phyloP scores from a whole-genome alignment of 1,140 invertebrate species.

The Drosophila albomicans region DNA sequence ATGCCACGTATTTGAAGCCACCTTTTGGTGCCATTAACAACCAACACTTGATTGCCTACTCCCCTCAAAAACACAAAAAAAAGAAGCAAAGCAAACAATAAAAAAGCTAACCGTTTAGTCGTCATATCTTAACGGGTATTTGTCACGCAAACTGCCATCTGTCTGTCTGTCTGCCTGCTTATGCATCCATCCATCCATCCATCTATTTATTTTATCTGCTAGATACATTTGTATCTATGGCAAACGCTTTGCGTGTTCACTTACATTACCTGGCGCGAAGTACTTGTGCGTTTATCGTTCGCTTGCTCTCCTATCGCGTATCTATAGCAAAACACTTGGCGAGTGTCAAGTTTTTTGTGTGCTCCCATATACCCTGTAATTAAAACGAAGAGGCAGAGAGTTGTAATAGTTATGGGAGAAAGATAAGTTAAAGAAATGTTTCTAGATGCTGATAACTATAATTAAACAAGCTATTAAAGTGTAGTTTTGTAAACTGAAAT shows the following conservation, averaged over 20 bases:
- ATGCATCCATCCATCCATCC: slow-evolving; percentile 33
- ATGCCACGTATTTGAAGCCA: background rate
- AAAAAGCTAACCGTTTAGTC: background rate
- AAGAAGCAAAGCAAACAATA: background rate
- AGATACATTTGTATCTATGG: slow-evolving; percentile 37
- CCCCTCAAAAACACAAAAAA: background rate
- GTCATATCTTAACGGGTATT: slow-evolving; percentile 35
- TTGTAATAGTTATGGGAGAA: background rate
- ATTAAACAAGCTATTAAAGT: too few species aligned
- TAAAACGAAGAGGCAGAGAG: background rate
- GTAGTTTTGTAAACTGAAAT: too few species aligned
- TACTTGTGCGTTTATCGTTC: slow-evolving; percentile 34
- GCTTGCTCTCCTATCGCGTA: slow-evolving; percentile 12
- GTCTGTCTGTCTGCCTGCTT: slow-evolving; percentile 41
- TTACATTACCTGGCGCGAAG: slow-evolving; percentile 49
- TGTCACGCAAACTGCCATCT: slow-evolving; percentile 44
- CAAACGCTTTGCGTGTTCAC: slow-evolving; percentile 34
- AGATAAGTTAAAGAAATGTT: too few species aligned
- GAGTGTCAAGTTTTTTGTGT: slow-evolving; percentile 17
- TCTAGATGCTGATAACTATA: too few species aligned
- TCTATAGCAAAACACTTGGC: slow-evolving; percentile 41
- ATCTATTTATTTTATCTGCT: slow-evolving; percentile 12
- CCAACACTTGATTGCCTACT: background rate
- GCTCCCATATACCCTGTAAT: background rate
- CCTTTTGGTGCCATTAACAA: slow-evolving; percentile 10